These are phyloP conservation scores for pig (Sus scrofa) DNA, from an alignment of 2,113 vertebrate species.

Conservation along the genomic window DNA sequence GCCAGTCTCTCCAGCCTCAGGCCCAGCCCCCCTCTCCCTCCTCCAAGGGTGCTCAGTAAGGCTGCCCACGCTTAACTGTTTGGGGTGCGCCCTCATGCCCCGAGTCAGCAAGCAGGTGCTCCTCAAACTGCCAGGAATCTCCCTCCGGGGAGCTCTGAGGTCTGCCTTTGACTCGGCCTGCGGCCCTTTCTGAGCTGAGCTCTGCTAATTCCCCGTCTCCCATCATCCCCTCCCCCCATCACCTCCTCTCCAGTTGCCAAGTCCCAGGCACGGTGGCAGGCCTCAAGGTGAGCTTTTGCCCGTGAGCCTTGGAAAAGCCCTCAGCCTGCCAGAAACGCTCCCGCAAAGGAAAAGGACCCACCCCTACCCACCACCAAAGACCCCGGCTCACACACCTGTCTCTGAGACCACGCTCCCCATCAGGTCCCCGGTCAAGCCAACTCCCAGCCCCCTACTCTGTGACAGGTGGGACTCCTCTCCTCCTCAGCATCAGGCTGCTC, in stretches of 20 bases:
- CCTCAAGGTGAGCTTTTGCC: background rate
- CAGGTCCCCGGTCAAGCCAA: background rate
- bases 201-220: background rate
- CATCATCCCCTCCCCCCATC: background rate
- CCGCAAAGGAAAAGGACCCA: background rate
- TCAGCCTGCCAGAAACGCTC: background rate
- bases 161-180: background rate
- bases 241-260: background rate
- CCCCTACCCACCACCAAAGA: background rate
- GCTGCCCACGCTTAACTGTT: accelerated
- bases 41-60: accelerated
- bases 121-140: accelerated
- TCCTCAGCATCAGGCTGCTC: background rate
- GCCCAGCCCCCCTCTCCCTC: background rate
- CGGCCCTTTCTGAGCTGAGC: background rate
- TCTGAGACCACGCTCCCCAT: background rate
- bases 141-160: background rate
- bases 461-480: background rate
- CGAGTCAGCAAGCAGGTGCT: background rate
- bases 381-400: background rate
- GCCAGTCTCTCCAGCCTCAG: accelerated
- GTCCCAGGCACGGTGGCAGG: background rate
- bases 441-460: accelerated
- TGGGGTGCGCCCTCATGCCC: accelerated
- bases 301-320: background rate